Percentiles rank a stretch among this genome's conserved stretches.
Conservation (phyloP, 35 echinoderm and acorn worm species). For the Apostichopus japonicus region DNA sequence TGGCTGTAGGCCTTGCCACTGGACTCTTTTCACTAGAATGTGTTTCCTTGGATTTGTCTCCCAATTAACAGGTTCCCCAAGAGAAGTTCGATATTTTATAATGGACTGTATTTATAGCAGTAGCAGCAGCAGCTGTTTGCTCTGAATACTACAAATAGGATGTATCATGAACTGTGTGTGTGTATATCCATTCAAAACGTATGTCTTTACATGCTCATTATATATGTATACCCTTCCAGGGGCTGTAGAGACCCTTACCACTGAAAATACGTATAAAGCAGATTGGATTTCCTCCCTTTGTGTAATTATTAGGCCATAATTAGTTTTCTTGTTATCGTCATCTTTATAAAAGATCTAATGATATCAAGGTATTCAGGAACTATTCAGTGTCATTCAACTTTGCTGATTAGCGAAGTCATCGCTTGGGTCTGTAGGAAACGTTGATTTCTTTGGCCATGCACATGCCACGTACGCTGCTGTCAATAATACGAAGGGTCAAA, state of each 20-base stretch:
- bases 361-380: background rate
- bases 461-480: too few species aligned
- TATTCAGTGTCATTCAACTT: slow-evolving; percentile 1
- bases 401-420: background rate
- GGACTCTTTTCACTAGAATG: too few species aligned
- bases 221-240: background rate
- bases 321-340: background rate
- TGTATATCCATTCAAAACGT: background rate
- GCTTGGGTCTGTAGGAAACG: too few species aligned
- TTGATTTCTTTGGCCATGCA: too few species aligned
- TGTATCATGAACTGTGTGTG: background rate
- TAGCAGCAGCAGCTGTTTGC: too few species aligned
- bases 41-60: too few species aligned
- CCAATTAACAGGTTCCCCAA: too few species aligned
- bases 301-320: background rate
- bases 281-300: background rate
- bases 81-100: too few species aligned
- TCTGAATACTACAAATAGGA: background rate
- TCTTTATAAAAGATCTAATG: background rate
- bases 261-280: background rate
- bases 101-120: too few species aligned
- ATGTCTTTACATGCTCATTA: background rate
- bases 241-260: background rate
- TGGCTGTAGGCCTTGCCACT: too few species aligned
- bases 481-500: too few species aligned